Evolutionary conservation across 2,113 vertebrate species (phyloP), one percentile per base, ranked within the genome.

Genomic region (Pao palembangensis): DNA sequence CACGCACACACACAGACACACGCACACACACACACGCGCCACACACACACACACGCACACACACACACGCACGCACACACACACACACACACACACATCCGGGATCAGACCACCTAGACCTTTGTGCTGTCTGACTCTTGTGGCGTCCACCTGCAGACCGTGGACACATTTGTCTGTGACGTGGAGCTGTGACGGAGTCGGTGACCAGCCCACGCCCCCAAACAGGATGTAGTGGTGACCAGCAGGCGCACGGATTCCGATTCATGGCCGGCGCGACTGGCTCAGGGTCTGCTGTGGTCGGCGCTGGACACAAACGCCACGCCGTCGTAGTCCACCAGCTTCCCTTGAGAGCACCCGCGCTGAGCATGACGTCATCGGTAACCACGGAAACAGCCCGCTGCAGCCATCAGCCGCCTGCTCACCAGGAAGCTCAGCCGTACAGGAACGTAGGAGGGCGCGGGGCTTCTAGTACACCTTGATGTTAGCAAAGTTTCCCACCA

Each of bases 371-470:
- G 25, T 49, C 53, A 58, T 55, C 20, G 53, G 69, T 58, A 14
- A 58, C 43, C 2, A 34, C 13, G 28, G 42, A 10, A 66, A 63
- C 61, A 2, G 38, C 8, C 20, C 46, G n/a, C 1, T 15, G 0
- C 0, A 14, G 6, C 1, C 15, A 14, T 1, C 56, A 4, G 31
- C 14, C 6, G 28, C 44, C 10, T 48, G 63, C 90, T 89, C 83
- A 98, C 96, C 94, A 95, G 83, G 78, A 93, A 98, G 87, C 91
- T 95, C 79, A 94, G 93, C 43, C 84, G 64, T 78, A 95, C 82
- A 54, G 90, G 89, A 51, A 93, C 54, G 70, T 89, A 88, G 55
- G 89, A 85, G 0, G 54, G 93, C 20, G 89, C 91, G 8, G 38
- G n/a, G n/a, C n/a, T n/a, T 72, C 4, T 93, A 92, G 43, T 92